Base-by-base conservation (phyloP, 2,113 vertebrate species). In the Ceuthmochares aereus region DNA sequence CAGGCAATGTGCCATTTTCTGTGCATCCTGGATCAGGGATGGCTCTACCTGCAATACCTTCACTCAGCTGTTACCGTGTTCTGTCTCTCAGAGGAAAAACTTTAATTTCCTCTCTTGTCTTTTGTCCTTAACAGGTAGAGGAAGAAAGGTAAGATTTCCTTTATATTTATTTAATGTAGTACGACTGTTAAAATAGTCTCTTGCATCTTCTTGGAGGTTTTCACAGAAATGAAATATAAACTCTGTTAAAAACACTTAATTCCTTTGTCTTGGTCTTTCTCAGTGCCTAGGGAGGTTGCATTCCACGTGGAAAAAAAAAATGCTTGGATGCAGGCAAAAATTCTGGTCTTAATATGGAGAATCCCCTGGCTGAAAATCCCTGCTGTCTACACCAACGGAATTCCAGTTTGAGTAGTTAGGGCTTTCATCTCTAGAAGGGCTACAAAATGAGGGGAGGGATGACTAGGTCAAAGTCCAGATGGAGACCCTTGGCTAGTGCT, bases 81-180 rank as follows among this genome's bases (percentile, higher is more conserved):
- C 37, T 73, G 12, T 37, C 22, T 74, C 14, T 84, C 20, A 37
- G 22, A 76, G 37, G 80, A 83, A 79, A 94, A 79, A 49, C 60
- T 97, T 36, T 88, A 77, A 90, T 94, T 84, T 92, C 12, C 42
- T 92, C 58, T 74, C 83, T 93, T 66, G 95, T 87, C 60, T 95
- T 95, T 96, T 97, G 8, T 67, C 9, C 13, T 58, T 62, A 77
- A 70, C 73, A 98, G 98, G 97, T 92, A 98, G 98, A 97, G 98
- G 98, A 97, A 97, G 96, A 97, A 98, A 98, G 98, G 98, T 98
- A 97, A 98, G 98, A 94, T 81, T 91, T 81, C 10, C 14, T 64
- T 36, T 36, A 8, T 19, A 56, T 60, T 45, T 12, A 40, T 62
- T 19, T 4, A 32, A n/a, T 49, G 3, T 54, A 36, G 92, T 75